Conservation (phyloP, 2,113 vertebrate species). For the Cranoglanis bouderius region DNA sequence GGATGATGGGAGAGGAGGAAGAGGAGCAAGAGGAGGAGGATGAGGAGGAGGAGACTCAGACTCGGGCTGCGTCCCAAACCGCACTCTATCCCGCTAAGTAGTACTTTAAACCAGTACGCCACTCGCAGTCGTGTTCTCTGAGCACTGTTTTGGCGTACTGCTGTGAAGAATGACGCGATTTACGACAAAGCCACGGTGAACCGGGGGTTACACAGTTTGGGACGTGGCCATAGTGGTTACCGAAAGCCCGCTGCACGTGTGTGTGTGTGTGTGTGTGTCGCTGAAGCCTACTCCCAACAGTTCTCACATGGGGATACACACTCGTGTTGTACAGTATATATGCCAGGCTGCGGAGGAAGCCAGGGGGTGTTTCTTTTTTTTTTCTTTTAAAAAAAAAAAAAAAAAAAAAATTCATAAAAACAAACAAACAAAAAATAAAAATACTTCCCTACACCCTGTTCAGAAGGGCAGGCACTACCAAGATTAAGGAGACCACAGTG, state of each 20-base stretch:
- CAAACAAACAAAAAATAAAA: slow-evolving; percentile 62
- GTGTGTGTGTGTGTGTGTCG: slow-evolving; percentile 82
- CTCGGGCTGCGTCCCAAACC: slow-evolving; percentile 37
- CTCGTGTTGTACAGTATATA: slow-evolving; percentile 81
- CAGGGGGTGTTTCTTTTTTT: slow-evolving; percentile 88
- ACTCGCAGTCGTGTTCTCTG: neutral
- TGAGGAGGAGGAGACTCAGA: neutral
- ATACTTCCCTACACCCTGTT: slow-evolving; percentile 99
- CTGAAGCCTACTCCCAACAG: slow-evolving; percentile 69
- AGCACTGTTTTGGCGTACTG: neutral
- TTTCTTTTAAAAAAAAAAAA: slow-evolving; percentile 70
- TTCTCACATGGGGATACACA: slow-evolving; percentile 84
- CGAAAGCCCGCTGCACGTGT: slow-evolving; percentile 80
- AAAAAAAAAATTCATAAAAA: slow-evolving; percentile 75
- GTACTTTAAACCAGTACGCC: neutral
- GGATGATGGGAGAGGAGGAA: neutral
- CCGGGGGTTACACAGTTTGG: slow-evolving; percentile 50
- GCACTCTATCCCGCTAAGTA: slow-evolving; percentile 25
- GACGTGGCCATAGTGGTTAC: slow-evolving; percentile 97
- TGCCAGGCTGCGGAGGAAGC: slow-evolving; percentile 81
- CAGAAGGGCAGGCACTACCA: slow-evolving; percentile 99
- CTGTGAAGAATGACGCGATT: neutral
- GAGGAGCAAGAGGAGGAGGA: neutral
- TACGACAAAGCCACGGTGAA: neutral
- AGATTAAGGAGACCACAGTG: slow-evolving; percentile 99